Evolutionary conservation across 2,113 vertebrate genomes (phyloP), one percentile per base, ranked within the genome.

Genomic region (Castor canadensis): DNA sequence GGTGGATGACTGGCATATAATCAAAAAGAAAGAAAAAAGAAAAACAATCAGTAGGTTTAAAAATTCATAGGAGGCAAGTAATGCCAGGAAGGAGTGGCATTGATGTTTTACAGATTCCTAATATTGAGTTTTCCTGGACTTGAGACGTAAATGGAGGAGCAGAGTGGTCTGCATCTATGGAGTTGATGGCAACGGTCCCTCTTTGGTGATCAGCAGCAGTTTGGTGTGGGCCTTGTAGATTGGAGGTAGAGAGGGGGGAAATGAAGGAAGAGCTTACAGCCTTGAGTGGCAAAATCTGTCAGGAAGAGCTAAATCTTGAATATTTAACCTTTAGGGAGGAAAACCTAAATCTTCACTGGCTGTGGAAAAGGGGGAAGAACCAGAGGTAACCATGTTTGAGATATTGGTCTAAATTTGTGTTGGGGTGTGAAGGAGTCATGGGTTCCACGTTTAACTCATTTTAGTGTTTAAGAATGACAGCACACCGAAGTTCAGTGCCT

Each of bases 311-410:
- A 54, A 45, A 38, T 82, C 47, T 80, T 56, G 85, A 62, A 32
- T 86, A 66, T 85, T 80, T 80, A 87, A 20, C 13, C 54, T 94
- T 84, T 86, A 91, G 66, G 26, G 87, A 89, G 40, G n/a, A 93
- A 92, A 90, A 24, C 17, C 49, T 64, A n/a, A 62, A 38, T 69
- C 80, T 85, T 38, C 38, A 71, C 87, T 91, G 91, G 69, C 22
- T 76, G 40, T 91, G 62, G 43, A 24, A 80, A 84, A 94, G 15
- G 22, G 35, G 58, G 45, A 22, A 38, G 8, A 84, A 24, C n/a
- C n/a, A 82, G 47, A 91, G n/a, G 72, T 28, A 67, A 17, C 79
- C 2, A 1, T 71, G 89, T 93, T 62, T 90, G 49, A 87, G 47
- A 85, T 64, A 32, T 40, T 43, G n/a, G 66, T 52, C 32, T 79